phyloP scores from a whole-genome alignment of 2,113 vertebrate species.

The Calidris pugnax region DNA sequence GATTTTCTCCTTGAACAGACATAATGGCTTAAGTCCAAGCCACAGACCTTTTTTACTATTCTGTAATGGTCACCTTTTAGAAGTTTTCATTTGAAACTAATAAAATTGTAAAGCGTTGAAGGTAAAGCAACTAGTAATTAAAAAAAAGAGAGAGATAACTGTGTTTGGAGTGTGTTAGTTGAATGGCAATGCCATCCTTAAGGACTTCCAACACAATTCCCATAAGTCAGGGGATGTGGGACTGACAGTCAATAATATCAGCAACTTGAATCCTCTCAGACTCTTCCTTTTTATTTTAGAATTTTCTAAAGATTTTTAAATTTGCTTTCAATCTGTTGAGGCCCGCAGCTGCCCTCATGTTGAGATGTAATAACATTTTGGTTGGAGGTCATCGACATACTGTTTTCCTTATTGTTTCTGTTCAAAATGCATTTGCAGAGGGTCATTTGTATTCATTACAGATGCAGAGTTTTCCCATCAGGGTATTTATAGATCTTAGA shows the following conservation, averaged over 20 bases:
- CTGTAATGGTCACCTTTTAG: neutral
- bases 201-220: neutral
- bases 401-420: neutral
- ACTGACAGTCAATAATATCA: neutral
- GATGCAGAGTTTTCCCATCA: neutral
- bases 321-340: neutral
- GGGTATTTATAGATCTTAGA: slow-evolving; percentile 30
- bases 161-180: neutral
- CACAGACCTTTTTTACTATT: neutral
- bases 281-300: neutral
- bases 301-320: neutral
- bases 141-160: neutral
- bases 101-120: neutral
- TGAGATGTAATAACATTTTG: neutral
- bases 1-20: neutral
- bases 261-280: neutral
- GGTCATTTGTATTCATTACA: slow-evolving; percentile 16
- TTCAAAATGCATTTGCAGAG: neutral
- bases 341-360: neutral
- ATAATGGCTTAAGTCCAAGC: neutral
- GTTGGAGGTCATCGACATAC: neutral
- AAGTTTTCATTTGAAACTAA: neutral
- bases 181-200: neutral
- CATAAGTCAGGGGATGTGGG: too few relatives aligned
- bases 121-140: neutral